A percentile compares a stretch with the other conserved stretches of the same genome.
Evolutionary conservation across 2,113 vertebrate species (phyloP).

Genomic region (Piprites chloris): DNA sequence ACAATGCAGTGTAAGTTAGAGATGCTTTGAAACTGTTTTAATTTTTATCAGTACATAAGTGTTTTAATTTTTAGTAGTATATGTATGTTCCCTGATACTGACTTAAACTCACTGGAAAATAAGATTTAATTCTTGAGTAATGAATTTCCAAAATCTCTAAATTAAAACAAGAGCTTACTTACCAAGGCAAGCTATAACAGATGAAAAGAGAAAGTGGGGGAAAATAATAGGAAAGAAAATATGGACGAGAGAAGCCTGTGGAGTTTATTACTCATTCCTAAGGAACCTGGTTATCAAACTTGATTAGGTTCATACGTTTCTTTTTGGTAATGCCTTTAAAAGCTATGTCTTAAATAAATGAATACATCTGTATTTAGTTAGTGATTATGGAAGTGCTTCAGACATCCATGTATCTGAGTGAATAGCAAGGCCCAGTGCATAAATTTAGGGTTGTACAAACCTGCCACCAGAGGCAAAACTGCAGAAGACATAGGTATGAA

Average conservation of each 20-base stretch:
- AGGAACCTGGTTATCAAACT: not conserved
- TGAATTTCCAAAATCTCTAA: not conserved
- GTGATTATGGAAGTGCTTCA: not conserved
- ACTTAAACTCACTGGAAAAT: not conserved
- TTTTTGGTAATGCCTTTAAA: not conserved
- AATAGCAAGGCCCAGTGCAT: not conserved
- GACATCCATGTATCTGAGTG: not conserved
- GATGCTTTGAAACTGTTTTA: not conserved
- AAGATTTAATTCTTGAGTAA: not conserved
- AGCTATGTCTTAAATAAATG: not conserved
- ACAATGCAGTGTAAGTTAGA: not conserved
- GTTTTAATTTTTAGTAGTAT: not conserved
- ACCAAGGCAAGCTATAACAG: not conserved
- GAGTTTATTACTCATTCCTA: not conserved
- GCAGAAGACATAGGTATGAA: not conserved
- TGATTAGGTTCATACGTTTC: not conserved
- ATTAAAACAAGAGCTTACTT: not conserved
- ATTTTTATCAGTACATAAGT: not conserved
- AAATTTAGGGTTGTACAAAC: not conserved
- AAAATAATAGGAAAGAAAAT: not conserved
- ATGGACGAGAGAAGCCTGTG: not conserved
- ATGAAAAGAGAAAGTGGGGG: not conserved
- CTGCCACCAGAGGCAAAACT: not conserved
- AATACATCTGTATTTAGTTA: not conserved
- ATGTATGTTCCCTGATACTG: not conserved